Conservation (phyloP, 2,797 vertebrate genomes). For the Sandelia bainsii region DNA sequence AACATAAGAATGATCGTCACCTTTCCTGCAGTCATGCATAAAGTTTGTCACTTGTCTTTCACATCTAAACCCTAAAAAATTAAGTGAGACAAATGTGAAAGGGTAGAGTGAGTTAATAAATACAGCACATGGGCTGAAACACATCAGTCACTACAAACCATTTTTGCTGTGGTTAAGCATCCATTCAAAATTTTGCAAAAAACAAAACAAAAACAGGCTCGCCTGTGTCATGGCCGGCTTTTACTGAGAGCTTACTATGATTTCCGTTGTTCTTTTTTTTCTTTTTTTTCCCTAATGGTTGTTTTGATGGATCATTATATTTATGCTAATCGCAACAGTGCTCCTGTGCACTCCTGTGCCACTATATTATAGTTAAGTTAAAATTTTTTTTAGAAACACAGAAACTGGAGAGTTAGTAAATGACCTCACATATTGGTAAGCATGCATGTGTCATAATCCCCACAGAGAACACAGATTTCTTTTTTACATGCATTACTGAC, state of each 20-base stretch:
- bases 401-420: conserved; percentile 1
- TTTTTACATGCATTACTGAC: background rate
- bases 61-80: background rate
- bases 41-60: background rate
- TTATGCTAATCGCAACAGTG: conserved; percentile 28
- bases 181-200: background rate
- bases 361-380: background rate
- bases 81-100: background rate
- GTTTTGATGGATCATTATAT: conserved; percentile 40
- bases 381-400: conserved; percentile 9
- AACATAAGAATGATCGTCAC: background rate
- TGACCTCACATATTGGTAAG: background rate
- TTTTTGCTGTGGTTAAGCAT: background rate
- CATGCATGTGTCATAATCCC: background rate
- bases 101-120: background rate
- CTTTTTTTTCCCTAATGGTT: conserved; percentile 5
- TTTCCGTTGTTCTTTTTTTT: background rate
- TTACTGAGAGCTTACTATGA: conserved; percentile 7
- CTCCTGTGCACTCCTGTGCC: background rate
- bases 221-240: background rate
- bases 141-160: background rate
- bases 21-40: background rate
- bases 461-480: background rate
- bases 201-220: background rate
- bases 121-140: background rate